phyloP scores from a whole-genome alignment of 2,113 vertebrate species.

The Cisticola juncidis region DNA sequence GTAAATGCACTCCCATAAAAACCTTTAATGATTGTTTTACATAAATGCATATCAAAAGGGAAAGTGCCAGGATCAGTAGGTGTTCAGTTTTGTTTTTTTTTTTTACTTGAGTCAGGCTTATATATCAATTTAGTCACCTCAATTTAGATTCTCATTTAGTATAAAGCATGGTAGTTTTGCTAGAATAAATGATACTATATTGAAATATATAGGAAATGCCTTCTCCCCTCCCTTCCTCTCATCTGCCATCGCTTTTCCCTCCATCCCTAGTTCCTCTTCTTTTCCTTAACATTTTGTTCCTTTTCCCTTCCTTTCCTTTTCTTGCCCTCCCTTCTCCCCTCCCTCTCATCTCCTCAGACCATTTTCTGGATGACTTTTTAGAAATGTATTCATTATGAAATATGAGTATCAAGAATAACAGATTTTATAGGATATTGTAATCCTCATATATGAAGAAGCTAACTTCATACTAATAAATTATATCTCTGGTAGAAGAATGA shows the following conservation, averaged over 20 bases:
- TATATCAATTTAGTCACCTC: background rate
- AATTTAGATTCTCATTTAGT: background rate
- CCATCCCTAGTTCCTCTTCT: background rate
- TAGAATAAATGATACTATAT: background rate
- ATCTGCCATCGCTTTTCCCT: background rate
- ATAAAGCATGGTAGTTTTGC: background rate
- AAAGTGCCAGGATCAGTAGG: background rate
- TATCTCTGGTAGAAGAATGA: background rate
- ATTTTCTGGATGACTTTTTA: background rate
- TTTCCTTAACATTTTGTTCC: background rate
- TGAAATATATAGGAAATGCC: background rate
- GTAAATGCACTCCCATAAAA: background rate
- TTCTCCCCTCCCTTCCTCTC: background rate
- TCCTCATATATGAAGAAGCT: background rate
- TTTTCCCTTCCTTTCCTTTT: background rate
- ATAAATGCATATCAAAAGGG: background rate
- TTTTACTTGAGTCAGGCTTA: background rate
- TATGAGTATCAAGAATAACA: background rate
- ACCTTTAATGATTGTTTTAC: background rate
- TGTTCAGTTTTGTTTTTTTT: background rate
- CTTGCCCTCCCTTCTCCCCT: background rate
- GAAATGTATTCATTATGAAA: background rate
- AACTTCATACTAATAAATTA: background rate
- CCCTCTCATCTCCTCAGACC: background rate
- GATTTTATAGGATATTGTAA: background rate